These are phyloP conservation scores for Eulacestoma nigropectus DNA, from an alignment of 2,113 vertebrate genomes.

Conservation along the genomic window DNA sequence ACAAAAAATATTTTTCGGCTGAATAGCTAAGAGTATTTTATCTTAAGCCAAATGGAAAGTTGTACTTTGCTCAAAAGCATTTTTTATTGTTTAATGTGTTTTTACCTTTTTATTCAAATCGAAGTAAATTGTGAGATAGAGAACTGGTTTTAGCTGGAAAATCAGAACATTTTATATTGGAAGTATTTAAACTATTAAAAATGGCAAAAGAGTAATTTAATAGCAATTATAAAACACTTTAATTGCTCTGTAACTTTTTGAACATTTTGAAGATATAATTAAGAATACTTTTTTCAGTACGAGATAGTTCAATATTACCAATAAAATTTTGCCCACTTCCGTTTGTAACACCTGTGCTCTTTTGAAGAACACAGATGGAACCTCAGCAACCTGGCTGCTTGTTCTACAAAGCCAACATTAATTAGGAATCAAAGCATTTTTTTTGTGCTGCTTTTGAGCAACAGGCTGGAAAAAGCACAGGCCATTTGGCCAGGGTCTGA, in stretches of 20 bases:
- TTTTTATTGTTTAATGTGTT: not conserved
- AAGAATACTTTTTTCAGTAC: not conserved
- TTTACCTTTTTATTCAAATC: not conserved
- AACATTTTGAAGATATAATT: not conserved
- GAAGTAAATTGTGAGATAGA: not conserved
- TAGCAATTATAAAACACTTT: not conserved
- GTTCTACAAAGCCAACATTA: not conserved
- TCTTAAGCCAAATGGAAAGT: not conserved
- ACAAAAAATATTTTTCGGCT: not conserved
- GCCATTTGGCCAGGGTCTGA: not conserved
- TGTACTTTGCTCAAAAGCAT: not conserved
- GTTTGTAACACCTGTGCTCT: not conserved
- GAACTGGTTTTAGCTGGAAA: not conserved
- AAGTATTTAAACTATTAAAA: not conserved
- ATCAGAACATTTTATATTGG: not conserved
- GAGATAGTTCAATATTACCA: not conserved
- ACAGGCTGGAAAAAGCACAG: not conserved
- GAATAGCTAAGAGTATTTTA: not conserved
- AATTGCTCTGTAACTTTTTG: not conserved
- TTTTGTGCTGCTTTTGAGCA: not conserved
- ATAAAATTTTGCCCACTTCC: not conserved
- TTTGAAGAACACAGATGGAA: not conserved
- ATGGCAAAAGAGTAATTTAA: not conserved
- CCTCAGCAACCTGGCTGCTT: not conserved
- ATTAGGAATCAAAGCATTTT: not conserved